Evolutionary conservation across 2,888 invertebrate species (phyloP).

Genomic region (Apamea sordens): DNA sequence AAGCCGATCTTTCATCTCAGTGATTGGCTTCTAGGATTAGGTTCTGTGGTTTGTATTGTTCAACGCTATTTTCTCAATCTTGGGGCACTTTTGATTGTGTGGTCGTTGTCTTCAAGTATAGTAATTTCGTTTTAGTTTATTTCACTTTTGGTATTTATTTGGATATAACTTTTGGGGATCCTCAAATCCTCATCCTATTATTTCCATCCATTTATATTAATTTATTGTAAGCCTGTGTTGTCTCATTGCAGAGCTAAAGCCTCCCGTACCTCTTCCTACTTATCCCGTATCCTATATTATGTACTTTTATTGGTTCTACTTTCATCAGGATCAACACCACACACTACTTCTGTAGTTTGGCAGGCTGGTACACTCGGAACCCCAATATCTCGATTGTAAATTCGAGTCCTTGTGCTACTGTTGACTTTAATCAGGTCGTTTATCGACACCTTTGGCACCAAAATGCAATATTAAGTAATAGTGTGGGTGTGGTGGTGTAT

Average conservation of each 20-base stretch:
- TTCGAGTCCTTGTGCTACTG: constrained; percentile 1
- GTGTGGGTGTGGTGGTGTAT: no score
- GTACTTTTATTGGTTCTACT: neutral
- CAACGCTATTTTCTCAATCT: neutral
- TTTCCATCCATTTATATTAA: no score
- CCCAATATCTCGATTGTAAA: neutral
- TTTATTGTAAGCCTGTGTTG: no score
- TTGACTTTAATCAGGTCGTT: constrained; percentile 9
- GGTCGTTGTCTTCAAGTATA: neutral
- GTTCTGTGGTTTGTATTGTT: neutral
- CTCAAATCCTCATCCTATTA: neutral
- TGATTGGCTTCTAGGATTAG: neutral
- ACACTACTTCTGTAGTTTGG: neutral
- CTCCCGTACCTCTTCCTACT: no score
- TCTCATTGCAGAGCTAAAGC: no score
- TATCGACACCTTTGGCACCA: constrained; percentile 4
- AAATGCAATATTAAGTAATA: neutral
- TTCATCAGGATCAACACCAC: no score
- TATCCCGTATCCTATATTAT: neutral
- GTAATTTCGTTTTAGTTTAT: neutral
- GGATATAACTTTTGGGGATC: neutral
- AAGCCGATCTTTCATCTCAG: neutral
- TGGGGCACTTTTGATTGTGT: neutral
- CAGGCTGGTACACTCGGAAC: neutral
- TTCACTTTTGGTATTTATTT: neutral